Evolutionary conservation across 2,888 invertebrate genomes (phyloP).

Genomic region (Philereme transversata): DNA sequence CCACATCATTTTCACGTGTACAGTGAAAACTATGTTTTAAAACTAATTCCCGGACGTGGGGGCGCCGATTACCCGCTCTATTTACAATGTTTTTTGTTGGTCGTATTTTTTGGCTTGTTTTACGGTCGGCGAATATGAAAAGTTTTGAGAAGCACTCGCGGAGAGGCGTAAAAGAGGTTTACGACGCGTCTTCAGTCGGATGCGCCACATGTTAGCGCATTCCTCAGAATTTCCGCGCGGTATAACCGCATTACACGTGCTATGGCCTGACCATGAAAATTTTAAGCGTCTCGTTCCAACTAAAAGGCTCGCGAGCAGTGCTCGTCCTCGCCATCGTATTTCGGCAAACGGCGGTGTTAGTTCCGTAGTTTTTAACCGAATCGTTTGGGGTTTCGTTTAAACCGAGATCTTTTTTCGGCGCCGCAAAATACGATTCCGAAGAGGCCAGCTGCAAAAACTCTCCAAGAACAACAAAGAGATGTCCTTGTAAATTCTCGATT

Average conservation of each 20-base stretch:
- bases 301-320: conserved; percentile 56
- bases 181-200: conserved; percentile 80
- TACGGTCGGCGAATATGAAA: conserved; percentile 82
- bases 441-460: conserved; percentile 74
- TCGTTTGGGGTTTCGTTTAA: conserved; percentile 53
- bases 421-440: conserved; percentile 60
- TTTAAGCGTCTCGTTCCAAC: conserved; percentile 72
- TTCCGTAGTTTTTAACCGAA: conserved; percentile 49
- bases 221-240: conserved; percentile 68
- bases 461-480: conserved; percentile 68
- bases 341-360: conserved; percentile 45
- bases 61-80: conserved; percentile 73
- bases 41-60: conserved; percentile 70
- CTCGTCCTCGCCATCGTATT: conserved; percentile 44
- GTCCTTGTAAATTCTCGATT: conserved; percentile 81
- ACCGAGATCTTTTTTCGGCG: conserved; percentile 62
- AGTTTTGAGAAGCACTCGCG: conserved; percentile 79
- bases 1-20: conserved; percentile 63
- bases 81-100: conserved; percentile 82
- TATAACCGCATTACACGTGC: conserved; percentile 77
- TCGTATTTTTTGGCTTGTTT: conserved; percentile 82
- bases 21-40: conserved; percentile 75
- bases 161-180: conserved; percentile 81
- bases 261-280: conserved; percentile 80
- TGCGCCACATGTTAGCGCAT: conserved; percentile 77